Percentiles rank a stretch among this genome's conserved stretches.
phyloP scores from a whole-genome alignment of 1,140 invertebrate species.

The Zaprionus gabonicus region DNA sequence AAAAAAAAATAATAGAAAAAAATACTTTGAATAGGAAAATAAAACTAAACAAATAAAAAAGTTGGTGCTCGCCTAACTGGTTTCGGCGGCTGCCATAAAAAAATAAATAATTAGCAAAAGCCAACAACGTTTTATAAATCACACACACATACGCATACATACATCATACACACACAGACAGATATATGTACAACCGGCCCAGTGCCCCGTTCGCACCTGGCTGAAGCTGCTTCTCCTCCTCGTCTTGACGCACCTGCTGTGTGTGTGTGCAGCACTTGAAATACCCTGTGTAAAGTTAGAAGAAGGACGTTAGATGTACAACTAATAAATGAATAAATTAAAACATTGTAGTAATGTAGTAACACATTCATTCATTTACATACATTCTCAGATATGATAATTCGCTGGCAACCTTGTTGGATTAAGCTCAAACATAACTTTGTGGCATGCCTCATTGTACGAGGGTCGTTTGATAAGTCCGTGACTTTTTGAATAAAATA shows the following conservation, averaged over 20 bases:
- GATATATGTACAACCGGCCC: conserved; percentile 18
- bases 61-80: conserved; percentile 64
- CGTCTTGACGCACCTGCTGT: conserved; percentile 32
- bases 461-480: too few species aligned
- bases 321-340: too few species aligned
- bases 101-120: conserved; percentile 62
- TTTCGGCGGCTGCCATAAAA: conserved; percentile 56
- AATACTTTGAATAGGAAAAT: conserved; percentile 37
- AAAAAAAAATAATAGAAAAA: conserved; percentile 7
- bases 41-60: conserved; percentile 52
- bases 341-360: too few species aligned
- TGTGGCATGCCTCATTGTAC: too few species aligned
- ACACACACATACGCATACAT: conserved; percentile 30
- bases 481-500: too few species aligned
- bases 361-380: too few species aligned
- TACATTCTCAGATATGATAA: too few species aligned
- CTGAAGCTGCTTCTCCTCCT: background rate
- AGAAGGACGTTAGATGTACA: background rate
- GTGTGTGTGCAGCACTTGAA: conserved; percentile 21
- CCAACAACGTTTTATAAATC: conserved; percentile 59
- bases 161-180: conserved; percentile 11
- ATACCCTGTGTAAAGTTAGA: conserved; percentile 10
- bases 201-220: background rate
- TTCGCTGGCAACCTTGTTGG: too few species aligned
- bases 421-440: too few species aligned